Evolutionary conservation across 2,797 vertebrate species (phyloP), one percentile per base, ranked within the genome.

Genomic region (Onychomys arenicola): DNA sequence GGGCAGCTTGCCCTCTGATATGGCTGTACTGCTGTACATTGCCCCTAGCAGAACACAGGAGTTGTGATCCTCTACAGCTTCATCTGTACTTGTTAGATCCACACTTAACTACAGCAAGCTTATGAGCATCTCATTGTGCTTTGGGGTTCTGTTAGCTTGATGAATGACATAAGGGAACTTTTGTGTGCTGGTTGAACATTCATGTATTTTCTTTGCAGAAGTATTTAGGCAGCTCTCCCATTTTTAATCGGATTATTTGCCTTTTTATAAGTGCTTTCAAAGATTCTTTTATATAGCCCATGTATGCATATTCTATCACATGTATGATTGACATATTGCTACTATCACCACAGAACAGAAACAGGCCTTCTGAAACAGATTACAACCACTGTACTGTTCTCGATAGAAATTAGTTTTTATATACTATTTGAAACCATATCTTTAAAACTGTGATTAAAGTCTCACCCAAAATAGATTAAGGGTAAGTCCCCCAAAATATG

Each of bases 381-480:
- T 81, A 76, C 19, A 82, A 93, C 77, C 27, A 59, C 8, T n/a
- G 17, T 16, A 86, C 9, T 93, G 7, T 73, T 89, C 80, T 37
- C 63, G 82, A 49, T 1, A 49, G n/a, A 78, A 92, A 40, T 57
- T 55, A 80, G 21, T 84, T 0, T 89, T 61, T 46, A 76, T 61
- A 57, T 75, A 34, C 37, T 40, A 83, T 63, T 82, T 69, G 55
- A 89, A 96, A 67, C 27, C 21, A 21, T 34, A 40, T n/a, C 23
- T 55, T 77, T 89, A 46, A 61, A 87, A 67, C 25, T 93, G 57
- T 81, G 92, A 91, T 88, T 87, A 81, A 93, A 92, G 34, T 73
- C 32, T 59, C 9, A 65, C 17, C 40, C 0, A 7, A 49, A 92
- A 52, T 11, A 11, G 25, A 75, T 0, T 32, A 37, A 71, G 37